Conservation (phyloP, 2,113 vertebrate species). For the Turdus rufiventris region DNA sequence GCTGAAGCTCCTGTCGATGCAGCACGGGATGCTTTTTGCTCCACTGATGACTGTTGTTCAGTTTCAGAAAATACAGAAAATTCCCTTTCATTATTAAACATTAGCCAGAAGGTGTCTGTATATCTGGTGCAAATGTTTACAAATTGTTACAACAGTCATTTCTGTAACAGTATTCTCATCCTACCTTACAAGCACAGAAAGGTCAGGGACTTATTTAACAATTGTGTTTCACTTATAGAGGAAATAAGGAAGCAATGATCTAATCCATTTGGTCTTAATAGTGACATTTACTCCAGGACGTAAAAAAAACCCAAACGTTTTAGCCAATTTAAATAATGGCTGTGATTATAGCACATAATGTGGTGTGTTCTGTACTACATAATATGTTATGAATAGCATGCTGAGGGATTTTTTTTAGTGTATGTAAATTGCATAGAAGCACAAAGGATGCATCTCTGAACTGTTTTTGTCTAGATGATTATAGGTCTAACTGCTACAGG, state of each 20-base stretch:
- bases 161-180: not conserved
- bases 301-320: not conserved
- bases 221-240: slow-evolving; percentile 2
- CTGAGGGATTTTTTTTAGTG: slow-evolving; percentile 37
- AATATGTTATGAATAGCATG: slow-evolving; percentile 14
- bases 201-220: slow-evolving; percentile 33
- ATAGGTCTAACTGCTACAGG: slow-evolving; percentile 21
- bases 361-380: not conserved
- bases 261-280: slow-evolving; percentile 28
- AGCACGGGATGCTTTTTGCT: slow-evolving; percentile 11
- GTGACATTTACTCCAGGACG: slow-evolving; percentile 43
- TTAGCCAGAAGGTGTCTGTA: not conserved
- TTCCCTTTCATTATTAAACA: not conserved
- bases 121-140: not conserved
- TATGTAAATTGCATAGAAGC: slow-evolving; percentile 22
- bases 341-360: slow-evolving; percentile 24
- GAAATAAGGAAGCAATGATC: slow-evolving; percentile 41
- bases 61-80: not conserved
- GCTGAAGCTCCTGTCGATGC: slow-evolving; percentile 10
- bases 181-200: not conserved
- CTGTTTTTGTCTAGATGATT: slow-evolving; percentile 46
- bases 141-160: not conserved
- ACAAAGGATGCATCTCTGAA: slow-evolving; percentile 56
- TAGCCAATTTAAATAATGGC: slow-evolving; percentile 44
- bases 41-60: not conserved